Base-by-base conservation (phyloP, 2,888 invertebrate genomes). In the Achlya flavicornis region DNA sequence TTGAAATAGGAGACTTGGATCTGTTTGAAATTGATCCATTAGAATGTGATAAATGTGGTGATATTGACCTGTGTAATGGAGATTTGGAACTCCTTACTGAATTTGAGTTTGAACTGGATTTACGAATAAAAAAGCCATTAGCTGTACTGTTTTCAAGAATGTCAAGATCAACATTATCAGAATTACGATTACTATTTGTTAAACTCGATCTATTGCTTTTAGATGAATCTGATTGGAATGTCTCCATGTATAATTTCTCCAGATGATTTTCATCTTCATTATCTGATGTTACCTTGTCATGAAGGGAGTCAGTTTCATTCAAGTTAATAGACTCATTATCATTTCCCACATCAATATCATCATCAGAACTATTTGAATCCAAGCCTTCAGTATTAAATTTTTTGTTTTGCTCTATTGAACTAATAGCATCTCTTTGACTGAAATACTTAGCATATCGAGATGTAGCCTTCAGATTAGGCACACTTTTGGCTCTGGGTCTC, bases 371-470 rank as follows among this genome's bases (percentile, higher is more conserved):
- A 26, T 66, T 73, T 61, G 62, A 62, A 58, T 74, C 70, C 19
- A 72, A 63, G 48, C 62, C 69, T 58, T 84, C 81, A 46, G 76
- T 62, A 72, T 80, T 75, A 10, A 78, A 35, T 16, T 75, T 67
- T 53, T 76, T 77, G 61, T 84, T 79, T 67, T 74, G 78, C 12
- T 88, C 86, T 65, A 80, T 81, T 63, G 91, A 86, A 76, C 91
- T 93, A 16, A 83, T 58, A 32, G 83, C 82, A 78, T 92, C 91
- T 80, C 90, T 88, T 82, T 92, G 89, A 73, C 92, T 93, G 70
- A 94, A 94, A 79, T 93, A 94, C 77, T 94, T 94, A 26, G 93
- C 94, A 84, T 94, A 94, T 71, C 89, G 87, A 57, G 93, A 93
- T 63, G 90, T 92, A 0, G 91, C 87, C 76, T 93, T 91, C 12